Conservation (phyloP, 2,797 vertebrate species). For the Sebastolobus alascanus region DNA sequence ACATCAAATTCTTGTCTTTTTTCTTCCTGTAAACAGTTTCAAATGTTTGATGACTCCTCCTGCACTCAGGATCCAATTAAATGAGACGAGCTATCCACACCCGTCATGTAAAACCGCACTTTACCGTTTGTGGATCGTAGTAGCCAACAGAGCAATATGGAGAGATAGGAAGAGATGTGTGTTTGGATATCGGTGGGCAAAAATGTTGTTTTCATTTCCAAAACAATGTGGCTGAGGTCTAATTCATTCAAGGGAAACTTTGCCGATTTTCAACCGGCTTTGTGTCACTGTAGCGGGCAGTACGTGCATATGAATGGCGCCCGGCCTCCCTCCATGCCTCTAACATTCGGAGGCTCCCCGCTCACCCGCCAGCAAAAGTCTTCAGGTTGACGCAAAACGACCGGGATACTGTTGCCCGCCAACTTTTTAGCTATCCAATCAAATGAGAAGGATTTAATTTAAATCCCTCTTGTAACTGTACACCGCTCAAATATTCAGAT, state of each 20-base stretch:
- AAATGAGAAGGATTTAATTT: not conserved
- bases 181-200: fast-evolving
- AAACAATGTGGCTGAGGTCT: no score
- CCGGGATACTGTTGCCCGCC: no score
- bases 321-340: no score
- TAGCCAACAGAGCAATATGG: no score
- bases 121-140: no score
- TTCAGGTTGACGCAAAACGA: no score
- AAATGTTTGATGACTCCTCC: not conserved
- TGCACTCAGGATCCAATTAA: not conserved
- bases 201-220: no score
- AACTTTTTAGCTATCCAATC: not conserved
- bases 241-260: not conserved
- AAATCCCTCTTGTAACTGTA: not conserved
- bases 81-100: no score
- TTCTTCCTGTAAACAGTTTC: not conserved
- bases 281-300: not conserved
- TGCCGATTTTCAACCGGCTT: not conserved
- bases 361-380: no score
- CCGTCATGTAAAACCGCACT: no score
- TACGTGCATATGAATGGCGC: no score
- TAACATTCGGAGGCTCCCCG: no score
- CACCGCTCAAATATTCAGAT: not conserved
- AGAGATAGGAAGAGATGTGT: not conserved
- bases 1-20: not conserved